Percentiles rank a stretch among this genome's conserved stretches.
phyloP scores from a whole-genome alignment of 1,140 invertebrate genomes.

The Drosophila nikananu region DNA sequence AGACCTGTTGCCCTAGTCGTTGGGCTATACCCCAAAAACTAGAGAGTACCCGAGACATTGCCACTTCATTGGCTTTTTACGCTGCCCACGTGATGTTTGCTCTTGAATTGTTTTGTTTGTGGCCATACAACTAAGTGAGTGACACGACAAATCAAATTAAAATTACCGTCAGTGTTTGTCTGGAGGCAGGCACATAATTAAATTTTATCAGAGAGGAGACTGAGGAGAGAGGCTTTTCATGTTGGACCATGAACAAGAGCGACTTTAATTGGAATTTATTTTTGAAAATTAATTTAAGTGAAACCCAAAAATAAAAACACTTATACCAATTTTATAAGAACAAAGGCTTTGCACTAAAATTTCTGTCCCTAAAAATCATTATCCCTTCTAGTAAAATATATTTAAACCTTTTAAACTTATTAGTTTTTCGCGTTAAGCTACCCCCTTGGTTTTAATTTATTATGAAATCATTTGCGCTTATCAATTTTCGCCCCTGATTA shows the following conservation, averaged over 20 bases:
- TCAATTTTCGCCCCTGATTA: slow-evolving; percentile 68
- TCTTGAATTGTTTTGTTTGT: slow-evolving; percentile 43
- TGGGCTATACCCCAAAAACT: neutral
- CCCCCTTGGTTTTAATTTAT: slow-evolving; percentile 30
- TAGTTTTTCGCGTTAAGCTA: slow-evolving; percentile 3
- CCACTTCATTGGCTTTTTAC: slow-evolving; percentile 38
- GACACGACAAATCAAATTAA: slow-evolving; percentile 55
- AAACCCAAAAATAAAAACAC: no score
- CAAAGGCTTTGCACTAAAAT: no score
- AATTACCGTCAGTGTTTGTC: slow-evolving; percentile 42
- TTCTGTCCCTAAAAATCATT: no score
- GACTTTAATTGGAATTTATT: slow-evolving; percentile 1
- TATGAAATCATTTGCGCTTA: slow-evolving; percentile 59
- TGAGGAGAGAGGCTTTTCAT: neutral
- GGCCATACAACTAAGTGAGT: slow-evolving; percentile 56
- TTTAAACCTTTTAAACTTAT: neutral
- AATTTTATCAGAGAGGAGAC: neutral
- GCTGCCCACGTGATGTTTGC: slow-evolving; percentile 26
- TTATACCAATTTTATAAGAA: no score
- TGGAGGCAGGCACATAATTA: slow-evolving; percentile 9
- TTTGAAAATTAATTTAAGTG: neutral
- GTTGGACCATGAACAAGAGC: neutral
- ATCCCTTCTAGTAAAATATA: neutral
- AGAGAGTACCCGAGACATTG: slow-evolving; percentile 16
- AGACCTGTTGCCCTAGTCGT: no score